Percentiles rank a stretch among this genome's conserved stretches.
Conservation (phyloP, 2,113 vertebrate genomes). For the Mobula hypostoma region DNA sequence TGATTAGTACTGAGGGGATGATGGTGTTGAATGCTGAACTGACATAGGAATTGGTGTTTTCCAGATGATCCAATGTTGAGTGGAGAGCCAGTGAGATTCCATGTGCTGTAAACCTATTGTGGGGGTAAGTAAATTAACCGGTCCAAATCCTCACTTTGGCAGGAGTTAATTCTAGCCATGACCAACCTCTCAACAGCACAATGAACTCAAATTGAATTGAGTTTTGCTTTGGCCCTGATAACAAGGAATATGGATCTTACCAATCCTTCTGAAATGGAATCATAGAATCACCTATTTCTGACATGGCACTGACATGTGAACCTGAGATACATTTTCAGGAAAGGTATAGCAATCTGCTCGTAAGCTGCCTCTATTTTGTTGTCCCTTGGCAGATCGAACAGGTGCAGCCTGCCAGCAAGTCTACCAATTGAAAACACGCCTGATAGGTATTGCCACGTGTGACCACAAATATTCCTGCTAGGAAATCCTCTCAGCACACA, state of each 20-base stretch:
- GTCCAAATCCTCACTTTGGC: too few relatives aligned
- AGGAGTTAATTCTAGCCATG: too few relatives aligned
- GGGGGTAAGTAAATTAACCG: too few relatives aligned
- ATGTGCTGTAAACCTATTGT: too few relatives aligned
- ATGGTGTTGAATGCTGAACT: too few relatives aligned
- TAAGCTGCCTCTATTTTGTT: not conserved
- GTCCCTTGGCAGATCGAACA: not conserved
- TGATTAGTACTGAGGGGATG: too few relatives aligned
- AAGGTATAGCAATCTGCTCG: not conserved
- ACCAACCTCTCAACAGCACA: too few relatives aligned
- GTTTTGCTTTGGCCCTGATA: not conserved
- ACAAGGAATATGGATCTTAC: not conserved
- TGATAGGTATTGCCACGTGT: not conserved
- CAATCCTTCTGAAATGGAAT: not conserved
- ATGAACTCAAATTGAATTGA: too few relatives aligned
- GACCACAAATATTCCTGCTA: not conserved
- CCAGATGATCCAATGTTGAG: too few relatives aligned
- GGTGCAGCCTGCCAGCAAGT: not conserved
- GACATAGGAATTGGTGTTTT: too few relatives aligned
- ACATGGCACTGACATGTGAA: not conserved
- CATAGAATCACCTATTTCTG: not conserved
- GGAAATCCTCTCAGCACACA: not conserved
- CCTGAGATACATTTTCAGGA: not conserved
- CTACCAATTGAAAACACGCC: not conserved
- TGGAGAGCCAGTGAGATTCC: too few relatives aligned